Percentiles rank a stretch among this genome's conserved stretches.
These are phyloP conservation scores for Helicoverpa armigera DNA, from an alignment of 1,140 invertebrate species.

Conservation along the genomic window DNA sequence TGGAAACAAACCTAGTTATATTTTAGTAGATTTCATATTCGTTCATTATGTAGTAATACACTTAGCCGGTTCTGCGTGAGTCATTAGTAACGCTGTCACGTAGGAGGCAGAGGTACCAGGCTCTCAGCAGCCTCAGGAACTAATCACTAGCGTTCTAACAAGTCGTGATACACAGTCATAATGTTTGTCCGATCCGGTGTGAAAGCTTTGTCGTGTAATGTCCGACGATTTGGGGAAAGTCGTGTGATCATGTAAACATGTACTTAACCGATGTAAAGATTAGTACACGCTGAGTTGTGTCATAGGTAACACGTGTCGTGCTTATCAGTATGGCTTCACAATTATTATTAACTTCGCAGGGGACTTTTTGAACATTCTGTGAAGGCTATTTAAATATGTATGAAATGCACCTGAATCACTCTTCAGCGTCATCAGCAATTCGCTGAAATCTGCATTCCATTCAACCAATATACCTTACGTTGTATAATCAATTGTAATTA, in stretches of 20 bases:
- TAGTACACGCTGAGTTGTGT: no score
- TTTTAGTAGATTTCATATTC: neutral
- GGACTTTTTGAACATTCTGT: no score
- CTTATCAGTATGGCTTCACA: no score
- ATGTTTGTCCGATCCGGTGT: neutral
- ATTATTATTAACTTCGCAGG: no score
- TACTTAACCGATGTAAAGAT: no score
- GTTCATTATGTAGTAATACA: neutral
- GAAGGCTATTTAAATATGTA: no score
- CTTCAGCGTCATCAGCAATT: neutral
- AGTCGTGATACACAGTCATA: neutral
- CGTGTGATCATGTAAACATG: neutral
- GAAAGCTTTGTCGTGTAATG: conserved; percentile 2
- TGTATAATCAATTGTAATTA: neutral
- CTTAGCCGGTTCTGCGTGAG: neutral
- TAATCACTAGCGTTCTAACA: neutral
- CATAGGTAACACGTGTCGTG: no score
- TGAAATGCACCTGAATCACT: no score
- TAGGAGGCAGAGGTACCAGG: conserved; percentile 8
- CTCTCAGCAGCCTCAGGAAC: neutral
- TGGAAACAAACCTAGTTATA: neutral
- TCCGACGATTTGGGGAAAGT: neutral
- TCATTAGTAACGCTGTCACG: conserved; percentile 4
- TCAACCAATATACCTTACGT: no score
- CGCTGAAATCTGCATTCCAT: no score